These are phyloP conservation scores for Leucosticte australis DNA, from an alignment of 2,113 vertebrate genomes.

Conservation along the genomic window DNA sequence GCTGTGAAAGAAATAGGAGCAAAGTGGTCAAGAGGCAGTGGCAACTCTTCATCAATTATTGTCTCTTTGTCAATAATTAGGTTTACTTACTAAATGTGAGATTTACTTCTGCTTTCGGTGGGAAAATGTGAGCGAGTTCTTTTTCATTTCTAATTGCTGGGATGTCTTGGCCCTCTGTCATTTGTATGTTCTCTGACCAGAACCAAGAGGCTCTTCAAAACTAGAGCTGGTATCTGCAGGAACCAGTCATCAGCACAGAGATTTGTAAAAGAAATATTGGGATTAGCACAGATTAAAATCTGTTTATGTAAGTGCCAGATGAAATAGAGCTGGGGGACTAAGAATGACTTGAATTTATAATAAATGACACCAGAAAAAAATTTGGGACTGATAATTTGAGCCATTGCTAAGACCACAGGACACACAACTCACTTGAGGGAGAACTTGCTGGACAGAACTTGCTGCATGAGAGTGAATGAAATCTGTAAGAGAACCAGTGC, in stretches of 20 bases:
- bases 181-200: neutral
- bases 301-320: neutral
- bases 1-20: neutral
- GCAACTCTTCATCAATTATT: neutral
- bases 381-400: neutral
- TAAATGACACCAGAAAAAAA: neutral
- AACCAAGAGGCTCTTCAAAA: neutral
- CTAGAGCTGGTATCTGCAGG: neutral
- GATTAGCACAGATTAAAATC: neutral
- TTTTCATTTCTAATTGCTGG: neutral
- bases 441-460: neutral
- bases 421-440: neutral
- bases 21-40: neutral
- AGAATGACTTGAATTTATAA: neutral
- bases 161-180: neutral
- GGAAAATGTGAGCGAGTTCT: neutral
- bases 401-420: neutral
- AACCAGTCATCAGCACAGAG: rapidly evolving
- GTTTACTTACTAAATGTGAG: neutral
- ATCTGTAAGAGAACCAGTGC: rapidly evolving
- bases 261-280: neutral
- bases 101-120: neutral
- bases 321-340: neutral
- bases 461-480: neutral
- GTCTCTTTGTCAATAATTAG: neutral